Evolutionary conservation across 2,113 vertebrate species (phyloP).

Genomic region (Sylvietta virens): DNA sequence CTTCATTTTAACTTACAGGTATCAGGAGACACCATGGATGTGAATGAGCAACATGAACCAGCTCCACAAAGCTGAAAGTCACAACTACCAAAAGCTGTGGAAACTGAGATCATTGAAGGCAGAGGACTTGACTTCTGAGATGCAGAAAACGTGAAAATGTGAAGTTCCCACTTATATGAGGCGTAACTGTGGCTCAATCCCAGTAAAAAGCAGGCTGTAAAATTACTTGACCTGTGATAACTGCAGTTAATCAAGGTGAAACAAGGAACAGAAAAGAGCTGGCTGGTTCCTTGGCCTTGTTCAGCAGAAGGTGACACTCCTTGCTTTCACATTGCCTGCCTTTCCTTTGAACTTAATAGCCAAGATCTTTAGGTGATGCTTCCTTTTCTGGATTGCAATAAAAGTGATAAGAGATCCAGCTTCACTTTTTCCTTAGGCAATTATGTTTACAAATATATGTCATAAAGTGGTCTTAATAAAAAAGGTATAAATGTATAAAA

Average conservation of each 20-base stretch:
- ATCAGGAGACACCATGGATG: neutral
- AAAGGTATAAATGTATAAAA: neutral
- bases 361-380: neutral
- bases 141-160: neutral
- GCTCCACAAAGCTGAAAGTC: neutral
- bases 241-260: neutral
- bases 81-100: neutral
- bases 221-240: neutral
- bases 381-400: neutral
- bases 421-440: neutral
- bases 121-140: neutral
- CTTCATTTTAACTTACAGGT: neutral
- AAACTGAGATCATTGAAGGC: neutral
- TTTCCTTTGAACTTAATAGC: neutral
- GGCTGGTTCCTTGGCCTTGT: neutral
- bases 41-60: neutral
- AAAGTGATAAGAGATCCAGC: neutral
- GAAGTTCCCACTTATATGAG: neutral
- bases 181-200: neutral
- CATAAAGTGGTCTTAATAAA: neutral
- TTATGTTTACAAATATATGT: constrained; percentile 2
- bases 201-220: neutral
- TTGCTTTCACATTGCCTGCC: neutral
- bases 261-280: neutral
- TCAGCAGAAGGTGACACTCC: neutral